These are phyloP conservation scores for Salvelinus namaycush DNA, from an alignment of 2,113 vertebrate species.

Conservation along the genomic window DNA sequence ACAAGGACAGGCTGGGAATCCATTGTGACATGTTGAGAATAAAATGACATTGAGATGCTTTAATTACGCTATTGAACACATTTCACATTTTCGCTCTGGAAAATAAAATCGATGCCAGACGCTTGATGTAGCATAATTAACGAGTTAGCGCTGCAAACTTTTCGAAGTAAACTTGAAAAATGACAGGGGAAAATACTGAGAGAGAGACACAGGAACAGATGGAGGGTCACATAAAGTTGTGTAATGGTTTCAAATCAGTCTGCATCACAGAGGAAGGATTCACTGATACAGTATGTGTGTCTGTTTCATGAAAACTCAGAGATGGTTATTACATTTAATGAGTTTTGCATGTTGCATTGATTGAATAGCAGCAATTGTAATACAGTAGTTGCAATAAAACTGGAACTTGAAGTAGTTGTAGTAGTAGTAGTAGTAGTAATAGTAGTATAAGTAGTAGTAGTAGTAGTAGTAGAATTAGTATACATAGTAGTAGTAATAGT, in stretches of 20 bases:
- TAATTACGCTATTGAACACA: conserved; percentile 53
- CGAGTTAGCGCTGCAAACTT: conserved; percentile 53
- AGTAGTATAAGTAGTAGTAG: too few species aligned
- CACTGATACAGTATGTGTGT: conserved; percentile 36
- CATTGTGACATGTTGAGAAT: conserved; percentile 57
- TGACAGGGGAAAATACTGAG: conserved; percentile 18
- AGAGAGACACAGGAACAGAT: conserved; percentile 59
- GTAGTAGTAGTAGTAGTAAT: too few species aligned
- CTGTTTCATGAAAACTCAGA: not conserved
- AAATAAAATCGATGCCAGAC: conserved; percentile 46
- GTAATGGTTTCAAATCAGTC: conserved; percentile 46
- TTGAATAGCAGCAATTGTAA: not conserved
- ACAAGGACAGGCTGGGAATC: conserved; percentile 41
- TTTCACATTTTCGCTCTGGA: conserved; percentile 48
- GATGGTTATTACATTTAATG: not conserved
- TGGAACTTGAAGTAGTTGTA: not conserved
- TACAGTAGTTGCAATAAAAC: not conserved
- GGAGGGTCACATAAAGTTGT: conserved; percentile 63
- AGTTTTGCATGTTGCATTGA: not conserved
- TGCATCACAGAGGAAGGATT: conserved; percentile 44
- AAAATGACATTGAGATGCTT: conserved; percentile 61
- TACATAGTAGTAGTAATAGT: too few species aligned
- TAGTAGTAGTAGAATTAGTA: too few species aligned
- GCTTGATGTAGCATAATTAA: conserved; percentile 67
- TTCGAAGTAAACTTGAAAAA: conserved; percentile 50